phyloP scores from a whole-genome alignment of 2,797 vertebrate species.

The Anas bahamensis region DNA sequence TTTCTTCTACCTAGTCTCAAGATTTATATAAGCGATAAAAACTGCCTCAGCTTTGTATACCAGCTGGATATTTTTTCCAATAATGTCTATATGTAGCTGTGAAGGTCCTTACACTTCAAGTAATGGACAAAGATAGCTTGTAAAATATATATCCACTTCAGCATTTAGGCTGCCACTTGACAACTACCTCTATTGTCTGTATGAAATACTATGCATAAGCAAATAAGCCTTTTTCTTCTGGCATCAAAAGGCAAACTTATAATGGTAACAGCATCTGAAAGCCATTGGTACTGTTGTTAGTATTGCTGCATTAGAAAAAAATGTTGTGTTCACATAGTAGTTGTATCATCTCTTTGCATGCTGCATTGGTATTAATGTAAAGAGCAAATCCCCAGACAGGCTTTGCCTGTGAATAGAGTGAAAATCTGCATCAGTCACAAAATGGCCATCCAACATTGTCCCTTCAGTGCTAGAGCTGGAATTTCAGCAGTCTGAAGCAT shows the following conservation, averaged over 20 bases:
- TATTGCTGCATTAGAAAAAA: slow-evolving; percentile 75
- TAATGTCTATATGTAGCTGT: slow-evolving; percentile 37
- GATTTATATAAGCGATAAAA: slow-evolving; percentile 8
- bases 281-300: slow-evolving; percentile 60
- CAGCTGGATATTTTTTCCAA: not conserved
- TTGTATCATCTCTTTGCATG: slow-evolving; percentile 73
- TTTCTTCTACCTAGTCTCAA: slow-evolving; percentile 34
- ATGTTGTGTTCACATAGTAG: slow-evolving; percentile 62
- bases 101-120: slow-evolving; percentile 44
- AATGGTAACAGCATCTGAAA: slow-evolving; percentile 68
- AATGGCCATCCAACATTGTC: not conserved
- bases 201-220: slow-evolving; percentile 51
- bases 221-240: slow-evolving; percentile 52
- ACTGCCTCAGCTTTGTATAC: not conserved
- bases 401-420: slow-evolving; percentile 57
- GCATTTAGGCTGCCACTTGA: slow-evolving; percentile 30
- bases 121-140: slow-evolving; percentile 25
- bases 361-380: slow-evolving; percentile 56
- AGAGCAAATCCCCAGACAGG: slow-evolving; percentile 63
- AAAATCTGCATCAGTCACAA: slow-evolving; percentile 35
- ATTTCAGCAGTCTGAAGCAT: slow-evolving; percentile 14
- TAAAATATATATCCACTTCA: slow-evolving; percentile 32
- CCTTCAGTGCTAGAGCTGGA: not conserved
- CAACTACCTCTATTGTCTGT: slow-evolving; percentile 63
- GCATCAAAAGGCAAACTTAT: slow-evolving; percentile 65